phyloP scores from a whole-genome alignment of 2,113 vertebrate genomes.

The Lycaon pictus region DNA sequence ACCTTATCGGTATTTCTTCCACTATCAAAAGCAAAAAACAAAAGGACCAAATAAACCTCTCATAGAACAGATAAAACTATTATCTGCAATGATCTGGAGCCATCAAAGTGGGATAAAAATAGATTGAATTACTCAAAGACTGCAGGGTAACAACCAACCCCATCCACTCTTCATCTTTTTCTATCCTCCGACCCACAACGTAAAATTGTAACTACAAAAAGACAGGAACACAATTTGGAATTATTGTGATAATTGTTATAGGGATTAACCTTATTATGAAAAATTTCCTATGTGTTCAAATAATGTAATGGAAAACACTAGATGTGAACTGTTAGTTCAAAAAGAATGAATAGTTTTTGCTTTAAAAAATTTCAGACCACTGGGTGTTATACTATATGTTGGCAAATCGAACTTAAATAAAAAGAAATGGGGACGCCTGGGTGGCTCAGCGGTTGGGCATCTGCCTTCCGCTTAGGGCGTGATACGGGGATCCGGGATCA shows the following conservation, averaged over 20 bases:
- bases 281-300: neutral
- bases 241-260: neutral
- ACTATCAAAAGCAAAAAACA: neutral
- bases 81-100: neutral
- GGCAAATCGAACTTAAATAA: no score
- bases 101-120: neutral
- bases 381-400: no score
- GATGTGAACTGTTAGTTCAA: neutral
- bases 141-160: neutral
- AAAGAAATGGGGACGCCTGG: no score
- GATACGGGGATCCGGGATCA: no score
- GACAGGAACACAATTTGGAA: neutral
- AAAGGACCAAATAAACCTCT: neutral
- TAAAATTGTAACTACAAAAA: neutral
- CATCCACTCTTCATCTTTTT: neutral
- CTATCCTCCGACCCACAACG: neutral
- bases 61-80: neutral
- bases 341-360: neutral
- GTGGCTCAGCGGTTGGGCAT: no score
- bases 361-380: neutral
- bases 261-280: neutral
- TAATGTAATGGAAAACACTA: conserved; percentile 1
- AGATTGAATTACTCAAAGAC: neutral
- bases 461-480: no score
- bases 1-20: neutral